Evolutionary conservation across 1,140 invertebrate species (phyloP), one percentile per base, ranked within the genome.

Genomic region (Chlorops oryzae): DNA sequence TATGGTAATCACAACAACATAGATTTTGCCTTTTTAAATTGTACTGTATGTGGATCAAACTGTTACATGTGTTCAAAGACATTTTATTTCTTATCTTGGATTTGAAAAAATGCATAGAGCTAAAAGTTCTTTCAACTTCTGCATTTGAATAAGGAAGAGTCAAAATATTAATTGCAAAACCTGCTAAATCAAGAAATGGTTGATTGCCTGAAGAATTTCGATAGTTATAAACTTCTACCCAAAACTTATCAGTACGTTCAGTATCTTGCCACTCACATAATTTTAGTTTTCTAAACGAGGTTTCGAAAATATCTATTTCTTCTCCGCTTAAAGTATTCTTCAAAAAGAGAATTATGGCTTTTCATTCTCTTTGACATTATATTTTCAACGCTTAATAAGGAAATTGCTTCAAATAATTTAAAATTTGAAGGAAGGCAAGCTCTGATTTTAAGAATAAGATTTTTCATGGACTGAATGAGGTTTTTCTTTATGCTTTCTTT

Each of bases 41-140:
- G n/a, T n/a, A n/a, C n/a, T n/a, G n/a, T n/a, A n/a, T n/a, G n/a
- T n/a, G n/a, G n/a, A n/a, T n/a, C n/a, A n/a, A n/a, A n/a, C n/a
- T n/a, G n/a, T n/a, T n/a, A n/a, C n/a, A n/a, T n/a, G 35, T 38
- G 20, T 38, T 38, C 7, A 38, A 18, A 12, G 35, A 38, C 35
- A 38, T 38, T 38, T 18, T 38, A 12, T 38, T 38, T 38, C 37
- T 39, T 9, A 39, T 39, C 22, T 39, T 39, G 18, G 37, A 20
- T 39, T 39, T 39, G 37, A n/a, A 39, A 39, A 20, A 39, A 39
- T 39, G 18, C 37, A 39, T 39, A 17, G 22, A 17, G 12, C 37
- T 39, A 39, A 39, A 39, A 39, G 37, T 20, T 39, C 37, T 39
- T 39, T 39, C 37, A 5, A 39, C 37, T 39, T 39, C 37, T 13